Base-by-base conservation (phyloP, 1,140 invertebrate genomes). In the Pseudobourletiella spinata region DNA sequence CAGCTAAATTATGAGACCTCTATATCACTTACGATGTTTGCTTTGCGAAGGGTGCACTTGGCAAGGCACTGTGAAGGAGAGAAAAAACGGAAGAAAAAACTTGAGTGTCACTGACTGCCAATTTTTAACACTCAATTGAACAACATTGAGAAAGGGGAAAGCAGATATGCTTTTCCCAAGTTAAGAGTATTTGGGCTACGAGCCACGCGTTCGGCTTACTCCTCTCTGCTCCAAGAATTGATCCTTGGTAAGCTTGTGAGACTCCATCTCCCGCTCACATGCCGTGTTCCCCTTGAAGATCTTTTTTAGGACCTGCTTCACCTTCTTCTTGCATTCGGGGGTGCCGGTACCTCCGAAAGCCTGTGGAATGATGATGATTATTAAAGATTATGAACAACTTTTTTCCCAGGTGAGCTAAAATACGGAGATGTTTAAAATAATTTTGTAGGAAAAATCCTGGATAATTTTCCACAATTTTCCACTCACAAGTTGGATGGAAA, bases 91-190 rank as follows among this genome's bases (percentile, higher is more conserved):
- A 57, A 6, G 15, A 26, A 51, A 26, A 51, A 6, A 14, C 22
- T 51, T 22, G n/a, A 46, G 18, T 46, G 15, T 20, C 35, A 39
- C 46, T 57, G 39, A 26, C 29, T 57, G 56, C 29, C 39, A 26
- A 26, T 3, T 11, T 39, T 39, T 39, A 42, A 57, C 43, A 39
- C 29, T 57, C 56, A 57, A 57, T 57, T 57, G 50, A 59, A 59
- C 25, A 30, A 48, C 46, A 30, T 25, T 20, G 24, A 30, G 35
- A 32, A 20, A 28, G 35, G 6, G 46, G 11, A 4, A 22, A 16
- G 16, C 22, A 32, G 30, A 60, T 20, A 22, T 29, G 15, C 57
- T 46, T 29, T n/a, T n/a, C n/a, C n/a, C n/a, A n/a, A n/a, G n/a
- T n/a, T n/a, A n/a, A n/a, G n/a, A n/a, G n/a, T n/a, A n/a, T n/a